Base-by-base conservation (phyloP, 2,888 invertebrate genomes). In the Calameuta idolon region DNA sequence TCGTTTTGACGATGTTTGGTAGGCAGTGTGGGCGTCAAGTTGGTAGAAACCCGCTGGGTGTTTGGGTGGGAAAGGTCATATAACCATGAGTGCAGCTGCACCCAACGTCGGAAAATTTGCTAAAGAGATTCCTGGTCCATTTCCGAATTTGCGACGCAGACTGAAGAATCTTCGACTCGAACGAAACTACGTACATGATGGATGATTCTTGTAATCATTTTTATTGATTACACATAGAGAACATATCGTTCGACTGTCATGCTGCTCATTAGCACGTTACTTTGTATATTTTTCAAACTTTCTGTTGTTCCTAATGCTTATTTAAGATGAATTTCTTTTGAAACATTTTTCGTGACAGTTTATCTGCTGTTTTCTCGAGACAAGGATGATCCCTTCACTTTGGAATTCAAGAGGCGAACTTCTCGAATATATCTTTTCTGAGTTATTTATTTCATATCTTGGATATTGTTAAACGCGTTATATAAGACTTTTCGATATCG, bases 31-130 rank as follows among this genome's bases (percentile, higher is more conserved):
- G 79, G 76, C 79, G 81, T 79, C 80, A 79, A 77, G 79, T 78
- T 75, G 76, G 75, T 34, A 79, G 33, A 73, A 73, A 37, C 75
- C 55, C 75, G 78, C 71, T 73, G 78, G 78, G 79, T 77, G 79
- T 80, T 78, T 82, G 80, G 81, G 81, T 82, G 82, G 84, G 84
- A 88, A 89, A 89, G 89, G 90, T 89, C 88, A 89, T 84, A 82
- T 82, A 84, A 83, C 85, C 77, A 84, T 82, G 81, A 88, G 89
- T 89, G 84, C 88, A 86, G 85, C 86, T 87, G 89, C 84, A 88
- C 89, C 83, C 71, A 83, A 74, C 69, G 71, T 75, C 77, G 81
- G 76, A 76, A 76, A 77, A 79, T 55, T 55, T 55, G 9, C 55
- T 55, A 23, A 15, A 15, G 23, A 55, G 55, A 55, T 55, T 55